Percentiles rank a stretch among this genome's conserved stretches.
These are phyloP conservation scores for Asarcornis scutulata DNA, from an alignment of 2,113 vertebrate species.

Conservation along the genomic window DNA sequence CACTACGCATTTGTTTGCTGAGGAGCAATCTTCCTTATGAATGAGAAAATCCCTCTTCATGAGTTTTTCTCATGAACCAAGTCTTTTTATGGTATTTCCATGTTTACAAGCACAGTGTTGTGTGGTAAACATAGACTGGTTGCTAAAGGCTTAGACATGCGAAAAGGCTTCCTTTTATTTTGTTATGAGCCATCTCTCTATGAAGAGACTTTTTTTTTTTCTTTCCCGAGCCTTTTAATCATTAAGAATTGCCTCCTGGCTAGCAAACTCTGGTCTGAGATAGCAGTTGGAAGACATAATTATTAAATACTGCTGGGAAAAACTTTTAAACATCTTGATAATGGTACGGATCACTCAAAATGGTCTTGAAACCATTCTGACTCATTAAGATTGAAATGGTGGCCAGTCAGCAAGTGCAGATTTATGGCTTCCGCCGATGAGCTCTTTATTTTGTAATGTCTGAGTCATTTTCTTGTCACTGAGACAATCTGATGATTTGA, in stretches of 20 bases:
- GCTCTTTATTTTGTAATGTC: neutral
- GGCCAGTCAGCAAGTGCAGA: neutral
- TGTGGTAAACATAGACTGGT: neutral
- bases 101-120: neutral
- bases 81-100: neutral
- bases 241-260: neutral
- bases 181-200: neutral
- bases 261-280: neutral
- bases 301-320: neutral
- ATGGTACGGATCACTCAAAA: neutral
- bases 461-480: neutral
- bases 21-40: neutral
- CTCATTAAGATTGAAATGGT: neutral
- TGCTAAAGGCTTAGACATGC: neutral
- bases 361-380: neutral
- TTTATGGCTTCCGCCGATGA: neutral
- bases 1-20: neutral
- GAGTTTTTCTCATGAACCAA: neutral
- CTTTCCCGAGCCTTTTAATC: neutral
- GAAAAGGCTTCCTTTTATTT: neutral
- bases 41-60: constrained; percentile 2
- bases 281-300: neutral
- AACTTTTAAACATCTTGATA: neutral
- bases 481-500: neutral
- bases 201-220: neutral